phyloP scores from a whole-genome alignment of 1,140 invertebrate species.

The Brachionus paranguensis region DNA sequence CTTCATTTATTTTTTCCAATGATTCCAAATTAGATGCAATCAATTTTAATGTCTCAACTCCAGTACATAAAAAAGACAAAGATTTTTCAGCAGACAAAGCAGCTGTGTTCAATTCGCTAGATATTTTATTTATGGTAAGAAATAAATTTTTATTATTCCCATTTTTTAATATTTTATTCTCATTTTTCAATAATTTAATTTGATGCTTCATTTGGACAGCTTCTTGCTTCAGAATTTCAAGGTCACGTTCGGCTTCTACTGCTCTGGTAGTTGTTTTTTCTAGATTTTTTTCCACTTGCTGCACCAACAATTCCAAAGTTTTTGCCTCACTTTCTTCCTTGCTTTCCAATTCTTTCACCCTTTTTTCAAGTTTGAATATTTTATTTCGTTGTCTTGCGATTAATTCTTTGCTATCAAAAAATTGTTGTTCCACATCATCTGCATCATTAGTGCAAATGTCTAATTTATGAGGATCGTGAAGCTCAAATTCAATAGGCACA shows the following conservation, averaged over 20 bases:
- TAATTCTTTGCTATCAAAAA: not conserved
- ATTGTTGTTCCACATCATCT: not conserved
- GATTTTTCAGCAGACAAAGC: constrained; percentile 18
- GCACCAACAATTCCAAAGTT: constrained; percentile 2
- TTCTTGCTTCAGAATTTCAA: not conserved
- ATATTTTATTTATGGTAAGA: not conserved
- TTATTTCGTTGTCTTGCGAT: not conserved
- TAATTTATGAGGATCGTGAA: not conserved
- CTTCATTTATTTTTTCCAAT: constrained; percentile 18
- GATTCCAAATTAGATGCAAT: constrained; percentile 20
- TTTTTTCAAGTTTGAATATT: not conserved
- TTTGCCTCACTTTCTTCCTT: constrained; percentile 18
- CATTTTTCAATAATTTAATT: not conserved
- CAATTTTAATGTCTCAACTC: not conserved
- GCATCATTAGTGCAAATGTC: not conserved
- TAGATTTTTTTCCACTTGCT: constrained; percentile 19
- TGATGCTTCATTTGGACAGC: not conserved
- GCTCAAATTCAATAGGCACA: not conserved
- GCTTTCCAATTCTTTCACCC: not conserved
- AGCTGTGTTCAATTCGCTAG: not conserved
- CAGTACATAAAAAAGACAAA: not conserved
- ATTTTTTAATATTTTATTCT: constrained; percentile 5
- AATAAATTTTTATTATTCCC: constrained; percentile 15
- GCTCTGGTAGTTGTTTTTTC: constrained; percentile 7
- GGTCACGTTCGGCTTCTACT: not conserved